Conservation (phyloP, 2,888 invertebrate genomes). For the Abrostola tripartita region DNA sequence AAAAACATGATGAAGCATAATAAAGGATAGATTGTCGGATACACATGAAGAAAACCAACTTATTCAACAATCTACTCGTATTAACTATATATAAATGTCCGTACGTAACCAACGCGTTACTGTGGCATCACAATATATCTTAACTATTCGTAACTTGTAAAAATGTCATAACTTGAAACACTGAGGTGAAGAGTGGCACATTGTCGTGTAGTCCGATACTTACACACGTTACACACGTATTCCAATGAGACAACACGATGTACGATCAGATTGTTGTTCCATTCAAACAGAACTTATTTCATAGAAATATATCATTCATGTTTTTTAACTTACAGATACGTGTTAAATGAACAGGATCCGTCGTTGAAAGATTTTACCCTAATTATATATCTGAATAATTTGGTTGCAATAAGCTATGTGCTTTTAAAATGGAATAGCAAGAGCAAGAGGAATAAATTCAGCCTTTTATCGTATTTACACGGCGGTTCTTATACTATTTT, state of each 20-base stretch:
- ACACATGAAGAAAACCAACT: conserved; percentile 22
- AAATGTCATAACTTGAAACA: conserved; percentile 68
- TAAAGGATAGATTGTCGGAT: neutral
- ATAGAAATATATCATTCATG: neutral
- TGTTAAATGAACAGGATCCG: no score
- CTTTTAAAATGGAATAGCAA: no score
- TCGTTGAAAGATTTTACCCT: no score
- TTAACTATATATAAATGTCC: conserved; percentile 6
- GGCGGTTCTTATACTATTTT: no score
- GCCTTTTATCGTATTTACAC: no score
- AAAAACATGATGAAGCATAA: neutral
- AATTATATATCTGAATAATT: no score
- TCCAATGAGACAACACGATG: conserved; percentile 49
- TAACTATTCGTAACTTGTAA: conserved; percentile 55
- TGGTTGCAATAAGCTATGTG: no score
- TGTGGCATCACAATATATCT: conserved; percentile 28
- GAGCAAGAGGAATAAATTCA: no score
- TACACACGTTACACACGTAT: conserved; percentile 46
- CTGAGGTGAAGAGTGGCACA: conserved; percentile 73
- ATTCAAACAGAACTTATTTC: neutral
- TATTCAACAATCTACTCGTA: conserved; percentile 10
- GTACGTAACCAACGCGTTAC: conserved; percentile 18
- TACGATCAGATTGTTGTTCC: conserved; percentile 2
- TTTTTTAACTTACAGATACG: neutral
- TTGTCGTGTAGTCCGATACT: conserved; percentile 61